Base-by-base conservation (phyloP, 2,888 invertebrate species). In the Petrolisthes manimaculis region DNA sequence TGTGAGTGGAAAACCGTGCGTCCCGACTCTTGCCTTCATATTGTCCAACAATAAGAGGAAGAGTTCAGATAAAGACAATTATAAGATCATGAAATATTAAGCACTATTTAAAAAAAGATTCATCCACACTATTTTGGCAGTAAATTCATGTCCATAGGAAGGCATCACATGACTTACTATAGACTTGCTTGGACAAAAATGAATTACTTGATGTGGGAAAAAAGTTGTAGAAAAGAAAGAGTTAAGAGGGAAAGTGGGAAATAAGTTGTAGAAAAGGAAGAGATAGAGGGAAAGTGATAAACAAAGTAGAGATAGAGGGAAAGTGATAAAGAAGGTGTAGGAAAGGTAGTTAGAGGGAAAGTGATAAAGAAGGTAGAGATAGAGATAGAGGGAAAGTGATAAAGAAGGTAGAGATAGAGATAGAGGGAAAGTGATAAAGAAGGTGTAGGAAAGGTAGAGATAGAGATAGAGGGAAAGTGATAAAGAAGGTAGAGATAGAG, bases 111-210 rank as follows among this genome's bases (percentile, higher is more conserved):
- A 37, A 78, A 51, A 37, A 53, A 78, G 53, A 78, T 78, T 78
- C 78, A 78, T 37, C 78, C 0, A 37, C 12, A 78, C 1, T 78
- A 37, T 14, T 37, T 78, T 54, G n/a, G 24, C 78, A 78, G 12
- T 71, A 71, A 71, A 71, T 71, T 1, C 71, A 71, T 71, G 14
- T 3, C 21, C 3, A 71, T 14, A 21, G 71, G 75, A 86, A 86
- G 86, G 86, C 86, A 86, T 81, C 86, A 86, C 55, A 81, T 86
- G 71, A 86, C 69, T 86, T 75, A 81, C 81, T 86, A 56, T 71
- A 81, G 79, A 78, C 67, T 53, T 78, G 61, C 78, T 78, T 37
- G 37, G 37, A 37, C 0, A 37, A 37, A 37, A n/a, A n/a, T n/a
- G n/a, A n/a, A 37, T 37, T 37, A 37, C 0, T 37, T 37, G 37